Conservation (phyloP, 2,888 invertebrate genomes). For the Oligia strigilis region DNA sequence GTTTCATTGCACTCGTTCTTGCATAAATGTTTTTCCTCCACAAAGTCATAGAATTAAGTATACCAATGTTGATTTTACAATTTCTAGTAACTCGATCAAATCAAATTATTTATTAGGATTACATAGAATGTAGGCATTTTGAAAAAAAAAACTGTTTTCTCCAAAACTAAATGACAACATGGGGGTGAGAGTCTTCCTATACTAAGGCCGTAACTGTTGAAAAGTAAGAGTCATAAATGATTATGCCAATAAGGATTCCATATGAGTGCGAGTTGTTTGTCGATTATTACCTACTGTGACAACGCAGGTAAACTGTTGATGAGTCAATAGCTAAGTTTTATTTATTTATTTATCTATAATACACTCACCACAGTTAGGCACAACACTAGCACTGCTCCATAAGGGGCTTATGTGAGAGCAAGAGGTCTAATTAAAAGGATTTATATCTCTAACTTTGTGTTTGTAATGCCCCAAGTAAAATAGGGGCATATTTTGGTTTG, state of each 20-base stretch:
- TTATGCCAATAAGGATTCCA: not conserved
- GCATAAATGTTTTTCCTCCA: not conserved
- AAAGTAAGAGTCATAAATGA: not conserved
- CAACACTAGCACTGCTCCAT: not conserved
- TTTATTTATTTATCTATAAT: not conserved
- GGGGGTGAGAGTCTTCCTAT: not conserved
- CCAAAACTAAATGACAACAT: not conserved
- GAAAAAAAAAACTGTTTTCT: too few relatives aligned
- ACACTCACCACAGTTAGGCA: not conserved
- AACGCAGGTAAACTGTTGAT: not conserved
- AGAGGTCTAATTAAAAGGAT: not conserved
- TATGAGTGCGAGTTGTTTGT: not conserved
- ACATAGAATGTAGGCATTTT: not conserved
- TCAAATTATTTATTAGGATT: not conserved
- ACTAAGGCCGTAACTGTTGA: not conserved
- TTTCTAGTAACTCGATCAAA: not conserved
- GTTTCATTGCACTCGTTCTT: not conserved
- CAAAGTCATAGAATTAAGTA: not conserved
- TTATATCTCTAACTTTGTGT: not conserved
- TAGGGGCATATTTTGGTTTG: not conserved
- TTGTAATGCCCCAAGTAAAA: not conserved
- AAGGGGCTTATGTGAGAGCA: too few relatives aligned
- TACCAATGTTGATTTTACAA: not conserved
- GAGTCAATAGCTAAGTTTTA: not conserved
- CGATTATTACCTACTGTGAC: not conserved